Conservation (phyloP, 2,888 invertebrate species). For the Mayetiola destructor region DNA sequence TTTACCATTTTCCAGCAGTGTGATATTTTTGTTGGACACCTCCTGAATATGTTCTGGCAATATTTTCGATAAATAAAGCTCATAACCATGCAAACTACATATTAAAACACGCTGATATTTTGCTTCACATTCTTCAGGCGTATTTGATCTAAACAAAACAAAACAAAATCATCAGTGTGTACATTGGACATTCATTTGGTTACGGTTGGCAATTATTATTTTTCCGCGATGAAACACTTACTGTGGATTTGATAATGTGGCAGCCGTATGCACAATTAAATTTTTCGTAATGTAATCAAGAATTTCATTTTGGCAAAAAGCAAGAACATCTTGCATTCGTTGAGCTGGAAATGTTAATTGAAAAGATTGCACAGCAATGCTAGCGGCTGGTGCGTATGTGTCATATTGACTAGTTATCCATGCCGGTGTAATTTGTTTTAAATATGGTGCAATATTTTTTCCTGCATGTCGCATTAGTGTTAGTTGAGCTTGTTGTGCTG, state of each 20-base stretch:
- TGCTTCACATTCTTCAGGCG: slow-evolving; percentile 50
- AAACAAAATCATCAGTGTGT: slow-evolving; percentile 6
- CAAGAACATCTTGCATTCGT: slow-evolving; percentile 63
- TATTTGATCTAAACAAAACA: slow-evolving; percentile 33
- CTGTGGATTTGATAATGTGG: slow-evolving; percentile 40
- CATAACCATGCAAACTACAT: slow-evolving; percentile 50
- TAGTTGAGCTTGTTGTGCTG: slow-evolving; percentile 57
- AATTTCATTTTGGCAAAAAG: slow-evolving; percentile 72
- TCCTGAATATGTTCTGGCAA: slow-evolving; percentile 38
- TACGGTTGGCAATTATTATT: not conserved
- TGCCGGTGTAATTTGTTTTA: slow-evolving; percentile 61
- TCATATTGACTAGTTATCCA: slow-evolving; percentile 82
- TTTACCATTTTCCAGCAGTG: slow-evolving; percentile 42
- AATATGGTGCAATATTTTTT: slow-evolving; percentile 60
- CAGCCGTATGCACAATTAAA: slow-evolving; percentile 44
- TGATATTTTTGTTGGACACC: slow-evolving; percentile 38
- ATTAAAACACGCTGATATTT: slow-evolving; percentile 52
- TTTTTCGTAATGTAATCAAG: slow-evolving; percentile 57
- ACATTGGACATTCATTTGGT: not conserved
- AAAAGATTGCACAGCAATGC: slow-evolving; percentile 53
- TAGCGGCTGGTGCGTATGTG: slow-evolving; percentile 69
- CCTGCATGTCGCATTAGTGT: slow-evolving; percentile 51
- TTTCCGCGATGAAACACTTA: slow-evolving; percentile 22
- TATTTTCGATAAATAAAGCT: slow-evolving; percentile 45
- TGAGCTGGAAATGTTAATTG: slow-evolving; percentile 59